Evolutionary conservation across 2,797 vertebrate genomes (phyloP).

Genomic region (Sebastes vulpes): DNA sequence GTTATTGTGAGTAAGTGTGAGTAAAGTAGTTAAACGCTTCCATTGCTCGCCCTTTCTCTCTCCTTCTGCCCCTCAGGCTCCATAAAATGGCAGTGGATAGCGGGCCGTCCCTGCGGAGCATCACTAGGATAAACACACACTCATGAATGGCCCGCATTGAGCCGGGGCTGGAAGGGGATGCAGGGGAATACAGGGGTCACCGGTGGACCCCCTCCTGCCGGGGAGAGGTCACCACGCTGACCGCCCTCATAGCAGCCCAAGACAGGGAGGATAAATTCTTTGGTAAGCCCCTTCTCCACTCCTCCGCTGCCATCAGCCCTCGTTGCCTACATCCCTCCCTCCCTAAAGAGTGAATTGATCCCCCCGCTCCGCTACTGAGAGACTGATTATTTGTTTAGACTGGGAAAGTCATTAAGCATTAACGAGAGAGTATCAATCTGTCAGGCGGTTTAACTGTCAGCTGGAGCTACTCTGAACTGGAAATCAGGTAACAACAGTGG

Average conservation of each 20-base stretch:
- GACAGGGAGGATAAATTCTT: slow-evolving; percentile 85
- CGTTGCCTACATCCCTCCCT: slow-evolving; percentile 54
- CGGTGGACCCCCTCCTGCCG: slow-evolving; percentile 79
- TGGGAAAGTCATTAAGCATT: slow-evolving; percentile 81
- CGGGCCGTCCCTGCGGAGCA: slow-evolving; percentile 89
- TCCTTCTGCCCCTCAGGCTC: slow-evolving; percentile 83
- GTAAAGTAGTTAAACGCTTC: slow-evolving; percentile 69
- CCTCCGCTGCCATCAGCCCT: slow-evolving; percentile 74
- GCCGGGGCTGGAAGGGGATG: slow-evolving; percentile 80
- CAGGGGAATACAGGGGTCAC: slow-evolving; percentile 86
- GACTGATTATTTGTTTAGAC: slow-evolving; percentile 90
- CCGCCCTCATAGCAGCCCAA: slow-evolving; percentile 87
- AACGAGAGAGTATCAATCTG: slow-evolving; percentile 62
- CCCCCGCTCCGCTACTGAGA: slow-evolving; percentile 55
- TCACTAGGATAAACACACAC: slow-evolving; percentile 90
- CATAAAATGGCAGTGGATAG: slow-evolving; percentile 90
- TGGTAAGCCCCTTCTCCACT: slow-evolving; percentile 74
- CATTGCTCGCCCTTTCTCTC: slow-evolving; percentile 48
- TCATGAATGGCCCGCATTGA: slow-evolving; percentile 94
- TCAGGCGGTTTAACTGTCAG: slow-evolving; percentile 34
- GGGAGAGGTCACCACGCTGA: slow-evolving; percentile 85
- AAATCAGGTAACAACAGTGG: slow-evolving; percentile 9
- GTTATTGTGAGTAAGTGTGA: slow-evolving; percentile 65
- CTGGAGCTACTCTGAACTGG: slow-evolving; percentile 6
- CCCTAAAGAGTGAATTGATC: slow-evolving; percentile 58